Evolutionary conservation across 30 jellyfish, hydroid and myxozoan genomes (phyloP).

Genomic region (Aurelia sp.): DNA sequence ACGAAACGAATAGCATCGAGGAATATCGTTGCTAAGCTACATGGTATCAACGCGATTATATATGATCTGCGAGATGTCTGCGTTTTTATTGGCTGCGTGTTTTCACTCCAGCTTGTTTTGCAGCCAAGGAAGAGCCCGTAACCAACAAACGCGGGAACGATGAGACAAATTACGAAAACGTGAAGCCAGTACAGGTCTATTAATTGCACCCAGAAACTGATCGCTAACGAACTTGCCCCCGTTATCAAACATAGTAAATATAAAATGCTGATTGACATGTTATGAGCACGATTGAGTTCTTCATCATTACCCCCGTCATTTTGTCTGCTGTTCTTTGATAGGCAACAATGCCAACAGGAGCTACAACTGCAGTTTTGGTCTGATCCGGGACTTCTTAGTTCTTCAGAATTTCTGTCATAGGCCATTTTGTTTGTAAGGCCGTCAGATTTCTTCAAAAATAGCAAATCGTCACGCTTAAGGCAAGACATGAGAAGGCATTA

Average conservation of each 20-base stretch:
- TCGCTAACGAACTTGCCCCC: constrained; percentile 65
- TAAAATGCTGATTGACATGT: constrained; percentile 59
- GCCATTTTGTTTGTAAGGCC: background rate
- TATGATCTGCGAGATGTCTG: constrained; percentile 37
- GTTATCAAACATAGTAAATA: constrained; percentile 49
- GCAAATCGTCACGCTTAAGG: background rate
- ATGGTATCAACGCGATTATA: constrained; percentile 55
- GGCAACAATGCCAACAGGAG: constrained; percentile 66
- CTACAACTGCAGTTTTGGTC: constrained; percentile 38
- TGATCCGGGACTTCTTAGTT: constrained; percentile 18
- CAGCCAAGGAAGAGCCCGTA: constrained; percentile 36
- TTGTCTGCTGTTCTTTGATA: constrained; percentile 4
- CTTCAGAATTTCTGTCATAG: background rate
- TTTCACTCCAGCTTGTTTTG: constrained; percentile 39
- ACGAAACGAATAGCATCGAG: constrained; percentile 53
- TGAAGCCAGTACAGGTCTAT: constrained; percentile 55
- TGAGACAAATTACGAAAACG: constrained; percentile 31
- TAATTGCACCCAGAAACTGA: constrained; percentile 53
- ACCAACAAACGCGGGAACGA: constrained; percentile 50
- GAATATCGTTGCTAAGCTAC: constrained; percentile 49
- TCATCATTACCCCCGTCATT: background rate
- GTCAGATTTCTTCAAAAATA: background rate
- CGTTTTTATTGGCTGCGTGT: constrained; percentile 18
- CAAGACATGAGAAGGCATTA: background rate
- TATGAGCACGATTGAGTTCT: constrained; percentile 41